These are phyloP conservation scores for Tolmerus cingulatus DNA, from an alignment of 2,888 invertebrate genomes.

Conservation along the genomic window DNA sequence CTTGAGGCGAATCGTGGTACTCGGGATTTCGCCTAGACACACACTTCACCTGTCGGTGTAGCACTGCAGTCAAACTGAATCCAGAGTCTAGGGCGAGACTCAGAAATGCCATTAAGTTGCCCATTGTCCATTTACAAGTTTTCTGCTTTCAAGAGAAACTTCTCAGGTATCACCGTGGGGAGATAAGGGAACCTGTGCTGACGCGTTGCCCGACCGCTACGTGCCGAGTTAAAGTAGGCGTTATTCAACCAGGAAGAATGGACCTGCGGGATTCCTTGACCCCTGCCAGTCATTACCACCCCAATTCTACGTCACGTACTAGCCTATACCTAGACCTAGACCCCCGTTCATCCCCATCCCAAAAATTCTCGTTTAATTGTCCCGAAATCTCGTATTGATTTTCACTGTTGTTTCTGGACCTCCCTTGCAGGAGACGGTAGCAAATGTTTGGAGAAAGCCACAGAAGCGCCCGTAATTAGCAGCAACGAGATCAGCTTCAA, in stretches of 20 bases:
- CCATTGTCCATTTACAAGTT: background rate
- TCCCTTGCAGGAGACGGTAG: constrained; percentile 2
- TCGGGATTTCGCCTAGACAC: background rate
- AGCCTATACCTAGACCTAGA: background rate
- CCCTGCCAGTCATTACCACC: constrained; percentile 3
- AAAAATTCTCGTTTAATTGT: background rate
- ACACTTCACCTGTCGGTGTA: background rate
- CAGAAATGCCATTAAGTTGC: background rate
- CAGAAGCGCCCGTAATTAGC: constrained; percentile 47
- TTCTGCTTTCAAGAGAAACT: background rate
- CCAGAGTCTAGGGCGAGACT: background rate
- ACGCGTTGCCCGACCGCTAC: background rate
- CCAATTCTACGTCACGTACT: background rate
- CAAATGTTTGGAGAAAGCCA: constrained; percentile 24
- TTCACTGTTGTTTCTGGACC: background rate
- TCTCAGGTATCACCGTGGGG: constrained; percentile 4
- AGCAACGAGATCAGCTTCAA: constrained; percentile 68
- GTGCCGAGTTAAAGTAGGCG: background rate
- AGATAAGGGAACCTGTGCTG: constrained; percentile 27
- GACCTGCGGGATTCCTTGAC: background rate
- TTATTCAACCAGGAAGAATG: background rate
- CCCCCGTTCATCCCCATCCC: background rate
- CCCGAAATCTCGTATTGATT: constrained; percentile 7
- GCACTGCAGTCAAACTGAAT: background rate
- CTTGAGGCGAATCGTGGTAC: background rate